Evolutionary conservation across 2,113 vertebrate genomes (phyloP), one percentile per base, ranked within the genome.

Genomic region (Plestiodon gilberti): DNA sequence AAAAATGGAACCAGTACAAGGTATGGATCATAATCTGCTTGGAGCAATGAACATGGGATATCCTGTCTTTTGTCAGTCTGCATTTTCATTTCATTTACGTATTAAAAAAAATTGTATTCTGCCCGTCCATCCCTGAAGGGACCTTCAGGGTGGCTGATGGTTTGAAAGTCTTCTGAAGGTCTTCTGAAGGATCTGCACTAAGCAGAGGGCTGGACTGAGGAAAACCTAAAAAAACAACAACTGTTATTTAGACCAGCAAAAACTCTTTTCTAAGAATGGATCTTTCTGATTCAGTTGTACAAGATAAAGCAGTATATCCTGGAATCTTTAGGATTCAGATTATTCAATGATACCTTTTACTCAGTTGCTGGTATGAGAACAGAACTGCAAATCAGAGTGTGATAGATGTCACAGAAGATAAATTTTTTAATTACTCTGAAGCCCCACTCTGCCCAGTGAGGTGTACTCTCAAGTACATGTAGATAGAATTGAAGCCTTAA

Each of bases 171-270:
- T 93, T 69, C 40, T 65, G n/a, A n/a, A n/a, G n/a, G 83, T 59
- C 88, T 89, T 93, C 92, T 67, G 84, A 93, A 87, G 92, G 7
- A 87, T 89, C 95, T 89, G 88, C 82, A 91, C 84, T 95, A 90
- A 94, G 92, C 25, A 83, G 91, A 85, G 92, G 93, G 91, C 91
- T 0, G 90, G 95, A 94, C 94, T 71, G 30, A 94, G 96, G 94
- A 95, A 95, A 96, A 95, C 95, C 95, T 30, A 65, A 95, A 94
- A 95, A 94, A 96, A 95, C 96, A 96, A n/a, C n/a, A 96, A 96
- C 90, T 89, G 88, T 82, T 91, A 75, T 79, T 94, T 84, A 61
- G 92, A 92, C 91, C 87, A 74, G 93, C 92, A 89, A n/a, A 57
- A 85, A 88, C 92, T 94, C 89, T 94, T 91, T 75, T 83, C 2